phyloP scores from a whole-genome alignment of 2,888 invertebrate genomes.

The Rhopalosiphum nymphaeae region DNA sequence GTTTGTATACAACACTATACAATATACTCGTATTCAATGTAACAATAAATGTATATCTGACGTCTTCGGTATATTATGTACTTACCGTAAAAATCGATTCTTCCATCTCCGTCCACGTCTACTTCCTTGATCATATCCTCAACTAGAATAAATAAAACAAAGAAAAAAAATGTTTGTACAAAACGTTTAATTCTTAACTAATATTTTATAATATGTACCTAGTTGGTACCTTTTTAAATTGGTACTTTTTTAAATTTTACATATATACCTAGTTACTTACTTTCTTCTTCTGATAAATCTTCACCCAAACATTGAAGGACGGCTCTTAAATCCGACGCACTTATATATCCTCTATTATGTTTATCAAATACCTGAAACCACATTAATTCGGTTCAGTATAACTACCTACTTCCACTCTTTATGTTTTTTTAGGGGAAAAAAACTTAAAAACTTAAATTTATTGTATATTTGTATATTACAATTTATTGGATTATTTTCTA shows the following conservation, averaged over 20 bases:
- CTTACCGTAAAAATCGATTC: slow-evolving; percentile 92
- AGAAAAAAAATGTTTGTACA: neutral
- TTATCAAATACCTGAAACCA: slow-evolving; percentile 81
- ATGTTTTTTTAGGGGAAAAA: neutral
- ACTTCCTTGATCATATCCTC: slow-evolving; percentile 98
- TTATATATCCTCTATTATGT: slow-evolving; percentile 92
- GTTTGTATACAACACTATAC: no score
- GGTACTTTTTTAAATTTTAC: neutral
- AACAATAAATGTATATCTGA: neutral
- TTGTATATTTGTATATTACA: neutral
- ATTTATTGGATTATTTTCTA: no score
- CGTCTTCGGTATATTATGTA: neutral
- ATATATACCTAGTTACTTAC: slow-evolving; percentile 72
- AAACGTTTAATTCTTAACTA: neutral
- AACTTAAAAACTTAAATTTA: neutral
- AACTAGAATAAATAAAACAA: slow-evolving; percentile 75
- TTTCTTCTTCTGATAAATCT: slow-evolving; percentile 90
- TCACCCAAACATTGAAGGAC: slow-evolving; percentile 91
- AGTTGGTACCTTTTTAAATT: neutral
- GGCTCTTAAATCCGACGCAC: slow-evolving; percentile 87
- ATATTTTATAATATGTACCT: no score
- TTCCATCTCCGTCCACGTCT: slow-evolving; percentile 93
- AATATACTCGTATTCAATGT: neutral
- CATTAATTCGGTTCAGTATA: neutral
- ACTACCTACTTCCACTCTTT: neutral